Evolutionary conservation across 2,888 invertebrate genomes (phyloP).

Genomic region (Deladenus siricidicola): DNA sequence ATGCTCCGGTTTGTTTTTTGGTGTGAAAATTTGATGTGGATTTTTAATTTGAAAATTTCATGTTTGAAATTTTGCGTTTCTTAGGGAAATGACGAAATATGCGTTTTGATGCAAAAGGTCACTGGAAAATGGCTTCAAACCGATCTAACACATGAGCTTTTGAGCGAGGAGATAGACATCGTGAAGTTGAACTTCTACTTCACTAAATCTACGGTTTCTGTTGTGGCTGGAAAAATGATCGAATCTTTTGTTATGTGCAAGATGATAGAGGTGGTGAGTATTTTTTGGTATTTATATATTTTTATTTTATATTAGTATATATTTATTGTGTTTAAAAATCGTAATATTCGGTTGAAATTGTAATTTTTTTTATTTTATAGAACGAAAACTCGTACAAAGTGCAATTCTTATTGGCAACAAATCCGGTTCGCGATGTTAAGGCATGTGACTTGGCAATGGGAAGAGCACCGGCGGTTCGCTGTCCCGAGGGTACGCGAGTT

Average conservation of each 20-base stretch:
- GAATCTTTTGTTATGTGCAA: slow-evolving; percentile 5
- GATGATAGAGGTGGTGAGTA: background rate
- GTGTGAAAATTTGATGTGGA: slow-evolving; percentile 7
- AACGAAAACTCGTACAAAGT: background rate
- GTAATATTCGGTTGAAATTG: too few relatives aligned
- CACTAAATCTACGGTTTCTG: background rate
- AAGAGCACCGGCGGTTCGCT: slow-evolving; percentile 16
- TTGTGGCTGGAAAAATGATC: background rate
- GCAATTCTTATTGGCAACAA: background rate
- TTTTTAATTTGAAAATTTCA: background rate
- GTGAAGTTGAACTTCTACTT: background rate
- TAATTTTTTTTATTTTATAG: too few relatives aligned
- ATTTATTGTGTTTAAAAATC: background rate
- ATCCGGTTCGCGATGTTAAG: background rate
- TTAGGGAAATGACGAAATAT: slow-evolving; percentile 9
- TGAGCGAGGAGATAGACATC: background rate
- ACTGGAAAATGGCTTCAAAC: slow-evolving; percentile 1
- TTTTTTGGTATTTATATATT: background rate
- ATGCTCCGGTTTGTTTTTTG: background rate
- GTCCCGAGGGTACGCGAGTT: slow-evolving; percentile 20
- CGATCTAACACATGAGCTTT: slow-evolving; percentile 2
- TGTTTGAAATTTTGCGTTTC: too few relatives aligned
- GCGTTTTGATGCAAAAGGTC: slow-evolving; percentile 4
- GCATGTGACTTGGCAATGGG: slow-evolving; percentile 14
- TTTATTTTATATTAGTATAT: background rate